These are phyloP conservation scores for Pantelozetes paolii DNA, from an alignment of 2,888 invertebrate genomes.

Conservation along the genomic window DNA sequence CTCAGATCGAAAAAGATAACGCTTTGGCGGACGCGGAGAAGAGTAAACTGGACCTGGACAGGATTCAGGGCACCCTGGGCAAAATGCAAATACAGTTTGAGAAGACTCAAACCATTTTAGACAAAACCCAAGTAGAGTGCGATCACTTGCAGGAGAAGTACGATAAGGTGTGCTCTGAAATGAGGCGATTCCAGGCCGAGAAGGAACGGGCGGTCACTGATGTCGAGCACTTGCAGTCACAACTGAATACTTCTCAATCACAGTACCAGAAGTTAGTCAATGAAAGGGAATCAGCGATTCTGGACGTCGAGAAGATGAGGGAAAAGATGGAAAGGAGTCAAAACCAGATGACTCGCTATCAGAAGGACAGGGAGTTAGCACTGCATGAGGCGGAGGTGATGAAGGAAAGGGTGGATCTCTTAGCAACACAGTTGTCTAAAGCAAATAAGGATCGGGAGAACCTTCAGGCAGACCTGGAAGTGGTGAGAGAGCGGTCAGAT, in stretches of 20 bases:
- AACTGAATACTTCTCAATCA: constrained; percentile 78
- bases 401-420: constrained; percentile 74
- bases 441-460: constrained; percentile 79
- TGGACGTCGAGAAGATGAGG: constrained; percentile 76
- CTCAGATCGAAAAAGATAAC: constrained; percentile 82
- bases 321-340: constrained; percentile 83
- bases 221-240: constrained; percentile 82
- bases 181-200: constrained; percentile 64
- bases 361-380: constrained; percentile 80
- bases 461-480: constrained; percentile 75
- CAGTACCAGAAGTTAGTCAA: constrained; percentile 82
- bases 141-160: constrained; percentile 52
- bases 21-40: constrained; percentile 55
- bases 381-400: constrained; percentile 74
- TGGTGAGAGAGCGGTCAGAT: constrained; percentile 81
- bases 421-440: constrained; percentile 73
- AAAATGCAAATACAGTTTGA: constrained; percentile 87
- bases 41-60: constrained; percentile 51
- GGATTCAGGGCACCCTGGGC: constrained; percentile 72
- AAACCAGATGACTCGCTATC: constrained; percentile 70
- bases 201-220: constrained; percentile 86
- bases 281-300: constrained; percentile 76
- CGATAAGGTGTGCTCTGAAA: constrained; percentile 48
- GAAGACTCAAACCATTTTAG: constrained; percentile 74
- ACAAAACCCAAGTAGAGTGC: constrained; percentile 66